A percentile compares a stretch with the other conserved stretches of the same genome.
These are phyloP conservation scores for Sesamia inferens DNA, from an alignment of 2,888 invertebrate species.

Conservation along the genomic window DNA sequence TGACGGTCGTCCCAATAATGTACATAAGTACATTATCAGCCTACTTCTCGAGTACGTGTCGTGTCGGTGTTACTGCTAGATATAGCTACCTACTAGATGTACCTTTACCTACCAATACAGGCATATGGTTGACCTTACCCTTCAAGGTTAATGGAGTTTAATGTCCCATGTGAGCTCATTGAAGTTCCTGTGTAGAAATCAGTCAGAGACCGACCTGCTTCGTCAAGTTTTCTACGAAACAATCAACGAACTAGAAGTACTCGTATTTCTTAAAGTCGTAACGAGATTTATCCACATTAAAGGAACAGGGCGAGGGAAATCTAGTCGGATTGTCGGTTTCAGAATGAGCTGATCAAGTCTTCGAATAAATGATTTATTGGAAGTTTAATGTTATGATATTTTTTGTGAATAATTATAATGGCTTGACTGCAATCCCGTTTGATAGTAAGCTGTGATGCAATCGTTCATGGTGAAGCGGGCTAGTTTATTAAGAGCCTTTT, in stretches of 20 bases:
- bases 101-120: slow-evolving; percentile 12
- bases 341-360: not conserved
- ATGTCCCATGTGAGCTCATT: not conserved
- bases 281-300: not conserved
- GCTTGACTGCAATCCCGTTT: too few relatives aligned
- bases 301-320: not conserved
- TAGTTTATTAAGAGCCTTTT: too few relatives aligned
- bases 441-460: too few relatives aligned
- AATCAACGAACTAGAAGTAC: not conserved
- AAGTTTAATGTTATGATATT: not conserved
- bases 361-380: not conserved
- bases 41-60: slow-evolving; percentile 13
- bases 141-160: slow-evolving; percentile 10
- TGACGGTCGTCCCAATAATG: slow-evolving; percentile 24
- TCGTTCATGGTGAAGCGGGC: too few relatives aligned
- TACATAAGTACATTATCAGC: slow-evolving; percentile 23
- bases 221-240: not conserved
- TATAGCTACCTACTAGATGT: not conserved
- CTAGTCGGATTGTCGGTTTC: not conserved
- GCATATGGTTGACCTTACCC: slow-evolving; percentile 26
- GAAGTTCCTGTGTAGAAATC: not conserved
- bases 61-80: slow-evolving; percentile 7
- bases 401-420: too few relatives aligned
- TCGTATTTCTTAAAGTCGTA: not conserved
- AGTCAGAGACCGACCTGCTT: not conserved